These are phyloP conservation scores for Melanerpes formicivorus DNA, from an alignment of 2,113 vertebrate species.

Conservation along the genomic window DNA sequence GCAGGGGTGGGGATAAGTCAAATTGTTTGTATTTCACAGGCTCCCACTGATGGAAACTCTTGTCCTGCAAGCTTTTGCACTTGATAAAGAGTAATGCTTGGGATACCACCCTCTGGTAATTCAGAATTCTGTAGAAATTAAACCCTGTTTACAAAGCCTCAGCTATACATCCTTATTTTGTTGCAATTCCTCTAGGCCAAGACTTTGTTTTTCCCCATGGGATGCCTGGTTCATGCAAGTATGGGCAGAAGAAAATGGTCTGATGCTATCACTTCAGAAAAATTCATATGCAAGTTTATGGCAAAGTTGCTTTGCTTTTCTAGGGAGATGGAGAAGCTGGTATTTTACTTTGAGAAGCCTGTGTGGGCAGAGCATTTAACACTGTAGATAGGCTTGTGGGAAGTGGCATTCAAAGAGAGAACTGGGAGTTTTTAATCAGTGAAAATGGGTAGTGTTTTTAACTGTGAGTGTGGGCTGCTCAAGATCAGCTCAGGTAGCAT, in stretches of 20 bases:
- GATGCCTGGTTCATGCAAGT: neutral
- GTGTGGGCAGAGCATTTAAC: constrained; percentile 51
- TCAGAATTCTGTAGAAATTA: constrained; percentile 6
- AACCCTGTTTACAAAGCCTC: constrained; percentile 21
- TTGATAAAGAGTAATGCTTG: neutral
- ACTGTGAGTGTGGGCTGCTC: constrained; percentile 11
- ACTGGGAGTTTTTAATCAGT: constrained; percentile 44
- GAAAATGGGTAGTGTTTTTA: constrained; percentile 9
- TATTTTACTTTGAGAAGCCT: constrained; percentile 33
- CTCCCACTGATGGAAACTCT: neutral
- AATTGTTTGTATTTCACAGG: neutral
- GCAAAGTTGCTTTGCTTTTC: neutral
- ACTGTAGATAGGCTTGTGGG: constrained; percentile 56
- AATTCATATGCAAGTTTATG: neutral
- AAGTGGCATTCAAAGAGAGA: constrained; percentile 53
- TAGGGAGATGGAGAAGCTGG: constrained; percentile 24
- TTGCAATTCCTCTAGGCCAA: constrained; percentile 16
- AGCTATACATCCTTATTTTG: constrained; percentile 12
- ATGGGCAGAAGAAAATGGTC: neutral
- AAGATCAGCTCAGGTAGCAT: constrained; percentile 30
- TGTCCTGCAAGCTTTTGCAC: neutral
- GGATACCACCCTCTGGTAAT: neutral
- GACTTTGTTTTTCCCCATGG: neutral
- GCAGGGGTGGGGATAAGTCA: neutral
- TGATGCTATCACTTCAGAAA: neutral